Evolutionary conservation across 2,797 vertebrate genomes (phyloP), one percentile per base, ranked within the genome.

Genomic region (Erpetoichthys calabaricus): DNA sequence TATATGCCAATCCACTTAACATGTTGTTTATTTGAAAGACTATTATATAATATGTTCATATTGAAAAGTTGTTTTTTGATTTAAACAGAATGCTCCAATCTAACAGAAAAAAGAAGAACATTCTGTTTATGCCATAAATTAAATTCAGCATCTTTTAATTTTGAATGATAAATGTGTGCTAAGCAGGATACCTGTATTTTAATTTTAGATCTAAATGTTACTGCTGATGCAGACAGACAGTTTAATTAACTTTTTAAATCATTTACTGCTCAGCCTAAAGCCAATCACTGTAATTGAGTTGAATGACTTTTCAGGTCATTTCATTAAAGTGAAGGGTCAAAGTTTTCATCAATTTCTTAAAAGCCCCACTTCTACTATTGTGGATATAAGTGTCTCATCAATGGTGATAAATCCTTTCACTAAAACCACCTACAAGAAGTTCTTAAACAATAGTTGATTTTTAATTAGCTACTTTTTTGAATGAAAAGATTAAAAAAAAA

Each of bases 251-350:
- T 59, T 8, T 44, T 46, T 25, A 53, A 53, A 53, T 59, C 51
- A 54, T 59, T 54, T 43, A 59, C 51, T 59, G 44, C 7, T 25
- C 45, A 53, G 42, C 57, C 57, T 45, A 42, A 9, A 53, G 51
- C 44, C 51, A 59, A 42, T 53, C 57, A 42, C 25, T 8, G 6
- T 53, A 59, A 59, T 59, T 54, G 51, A 59, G 51, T 53, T 5
- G 45, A 58, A n/a, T 3, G 51, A 51, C 42, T 42, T 45, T 25
- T 53, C 25, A 42, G 57, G 57, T 59, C 50, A 47, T 42, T 53
- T 59, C 44, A 59, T 59, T 59, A 54, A 54, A 59, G 43, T n/a
- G 46, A 41, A 42, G 42, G 57, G 57, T 59, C 45, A 59, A 43
- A 53, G 51, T 59, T 41, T 10, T 4, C 44, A 53, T 53, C 7